These are phyloP conservation scores for Sander vitreus DNA, from an alignment of 2,113 vertebrate genomes.

Conservation along the genomic window DNA sequence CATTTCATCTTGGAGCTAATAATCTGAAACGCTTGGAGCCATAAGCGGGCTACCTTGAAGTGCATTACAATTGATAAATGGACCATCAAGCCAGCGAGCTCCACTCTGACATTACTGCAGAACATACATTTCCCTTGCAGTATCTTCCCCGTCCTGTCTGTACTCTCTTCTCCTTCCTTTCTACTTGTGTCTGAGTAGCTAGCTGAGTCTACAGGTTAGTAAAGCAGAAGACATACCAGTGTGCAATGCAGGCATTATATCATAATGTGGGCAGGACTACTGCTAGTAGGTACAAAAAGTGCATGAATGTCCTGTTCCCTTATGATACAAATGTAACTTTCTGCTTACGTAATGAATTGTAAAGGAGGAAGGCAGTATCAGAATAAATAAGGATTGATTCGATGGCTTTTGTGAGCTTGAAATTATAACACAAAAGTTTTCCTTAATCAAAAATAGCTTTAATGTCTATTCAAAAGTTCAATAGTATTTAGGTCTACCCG, in stretches of 20 bases:
- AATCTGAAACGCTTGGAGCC: constrained; percentile 29
- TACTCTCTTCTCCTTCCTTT: not conserved
- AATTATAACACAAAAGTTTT: not conserved
- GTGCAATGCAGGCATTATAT: constrained; percentile 33
- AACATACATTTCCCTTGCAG: constrained; percentile 1
- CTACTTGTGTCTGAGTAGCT: constrained; percentile 15
- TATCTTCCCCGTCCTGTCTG: not conserved
- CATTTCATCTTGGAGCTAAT: constrained; percentile 33
- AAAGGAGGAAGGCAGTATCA: not conserved
- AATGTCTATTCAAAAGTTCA: not conserved
- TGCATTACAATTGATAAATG: constrained; percentile 39
- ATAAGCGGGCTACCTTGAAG: constrained; percentile 20
- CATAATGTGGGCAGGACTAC: constrained; percentile 8
- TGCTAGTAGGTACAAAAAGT: not conserved
- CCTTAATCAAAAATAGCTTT: not conserved
- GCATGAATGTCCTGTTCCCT: not conserved
- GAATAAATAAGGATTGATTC: not conserved
- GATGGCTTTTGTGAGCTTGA: not conserved
- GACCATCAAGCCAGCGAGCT: constrained; percentile 32
- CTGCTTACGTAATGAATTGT: not conserved
- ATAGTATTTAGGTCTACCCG: not conserved
- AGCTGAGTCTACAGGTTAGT: constrained; percentile 41
- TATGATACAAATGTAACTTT: not conserved
- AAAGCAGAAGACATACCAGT: constrained; percentile 41
- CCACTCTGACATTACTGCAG: constrained; percentile 16